A percentile compares a stretch with the other conserved stretches of the same genome.
Evolutionary conservation across 2,888 invertebrate genomes (phyloP).

Genomic region (Acronicta aceris): DNA sequence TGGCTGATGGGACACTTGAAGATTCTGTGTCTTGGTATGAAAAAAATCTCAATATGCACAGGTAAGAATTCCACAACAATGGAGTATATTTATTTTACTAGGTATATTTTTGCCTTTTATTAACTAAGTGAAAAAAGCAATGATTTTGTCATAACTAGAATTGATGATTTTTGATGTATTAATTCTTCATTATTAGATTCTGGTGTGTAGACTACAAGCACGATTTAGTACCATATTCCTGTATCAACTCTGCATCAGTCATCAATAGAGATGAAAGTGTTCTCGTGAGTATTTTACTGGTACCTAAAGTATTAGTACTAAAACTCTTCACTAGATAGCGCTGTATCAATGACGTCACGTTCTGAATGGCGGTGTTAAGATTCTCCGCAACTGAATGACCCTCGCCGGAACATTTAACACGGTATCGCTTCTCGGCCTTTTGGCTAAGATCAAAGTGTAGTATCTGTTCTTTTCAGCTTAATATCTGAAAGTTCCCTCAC

Average conservation of each 20-base stretch:
- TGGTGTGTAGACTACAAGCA: constrained; percentile 99
- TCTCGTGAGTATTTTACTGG: constrained; percentile 87
- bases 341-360: constrained; percentile 26
- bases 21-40: constrained; percentile 95
- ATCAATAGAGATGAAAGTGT: constrained; percentile 98
- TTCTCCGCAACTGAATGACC: constrained; percentile 34
- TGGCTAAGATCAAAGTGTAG: constrained; percentile 81
- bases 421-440: constrained; percentile 86
- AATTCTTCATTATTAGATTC: constrained; percentile 89
- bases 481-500: constrained; percentile 73
- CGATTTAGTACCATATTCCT: constrained; percentile 97
- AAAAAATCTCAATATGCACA: constrained; percentile 89
- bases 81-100: too few species aligned
- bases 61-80: constrained; percentile 59
- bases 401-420: fast-evolving
- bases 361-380: constrained; percentile 54
- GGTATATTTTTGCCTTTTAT: too few species aligned
- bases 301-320: neutral
- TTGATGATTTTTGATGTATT: neutral
- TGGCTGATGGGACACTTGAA: constrained; percentile 97
- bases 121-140: neutral
- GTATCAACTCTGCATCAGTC: constrained; percentile 98
- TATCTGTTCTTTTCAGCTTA: constrained; percentile 63
- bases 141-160: neutral
- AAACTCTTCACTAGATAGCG: constrained; percentile 29